Percentiles rank a stretch among this genome's conserved stretches.
Conservation (phyloP, 2,888 invertebrate species). For the Microplitis deprimator region DNA sequence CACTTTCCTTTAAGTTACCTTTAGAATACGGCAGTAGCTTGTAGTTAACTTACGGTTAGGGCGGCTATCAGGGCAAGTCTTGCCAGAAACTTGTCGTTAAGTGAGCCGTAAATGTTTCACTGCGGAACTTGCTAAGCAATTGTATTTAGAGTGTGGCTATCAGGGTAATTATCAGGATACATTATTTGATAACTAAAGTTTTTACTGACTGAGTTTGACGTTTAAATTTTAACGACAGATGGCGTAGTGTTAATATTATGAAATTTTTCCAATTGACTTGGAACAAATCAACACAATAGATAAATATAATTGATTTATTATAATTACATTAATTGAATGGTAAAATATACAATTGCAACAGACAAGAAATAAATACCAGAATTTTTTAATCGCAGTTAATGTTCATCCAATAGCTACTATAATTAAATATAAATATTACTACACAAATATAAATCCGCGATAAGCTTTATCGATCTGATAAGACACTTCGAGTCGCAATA, state of each 20-base stretch:
- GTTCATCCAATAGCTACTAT: background rate
- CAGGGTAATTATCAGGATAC: too few species aligned
- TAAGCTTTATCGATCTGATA: background rate
- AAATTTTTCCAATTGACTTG: background rate
- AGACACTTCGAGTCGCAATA: background rate
- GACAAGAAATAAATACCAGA: background rate
- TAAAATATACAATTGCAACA: background rate
- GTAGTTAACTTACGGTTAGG: too few species aligned
- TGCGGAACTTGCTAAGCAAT: too few species aligned
- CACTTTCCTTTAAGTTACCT: too few species aligned
- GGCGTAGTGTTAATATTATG: background rate
- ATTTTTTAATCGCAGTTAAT: background rate
- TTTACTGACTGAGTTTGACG: background rate
- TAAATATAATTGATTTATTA: background rate
- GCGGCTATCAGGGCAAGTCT: too few species aligned
- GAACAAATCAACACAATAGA: background rate
- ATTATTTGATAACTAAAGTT: too few species aligned
- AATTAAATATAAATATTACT: constrained; percentile 1
- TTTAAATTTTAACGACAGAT: background rate
- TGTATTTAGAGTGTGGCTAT: too few species aligned
- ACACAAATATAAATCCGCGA: background rate
- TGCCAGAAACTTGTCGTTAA: too few species aligned
- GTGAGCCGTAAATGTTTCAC: too few species aligned
- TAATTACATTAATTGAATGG: background rate
- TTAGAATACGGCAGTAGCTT: too few species aligned